Base-by-base conservation (phyloP, 2,888 invertebrate species). In the Iselma pallidipennis region DNA sequence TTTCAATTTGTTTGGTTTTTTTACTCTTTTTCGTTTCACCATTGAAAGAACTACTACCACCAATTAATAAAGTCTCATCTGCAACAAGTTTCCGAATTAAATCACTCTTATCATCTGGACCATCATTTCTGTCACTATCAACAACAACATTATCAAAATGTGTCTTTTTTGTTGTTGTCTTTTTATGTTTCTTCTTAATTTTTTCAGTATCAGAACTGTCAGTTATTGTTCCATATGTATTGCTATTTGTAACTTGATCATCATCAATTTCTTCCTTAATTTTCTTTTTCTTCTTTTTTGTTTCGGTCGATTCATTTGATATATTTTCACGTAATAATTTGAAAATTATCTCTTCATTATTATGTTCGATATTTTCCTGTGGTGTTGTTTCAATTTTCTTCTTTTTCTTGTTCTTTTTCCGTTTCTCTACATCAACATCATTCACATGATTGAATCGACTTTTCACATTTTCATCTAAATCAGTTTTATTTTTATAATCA, bases 401-500 rank as follows among this genome's bases (percentile, higher is more conserved):
- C 23, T 49, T 14, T 14, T 26, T 49, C 10, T 49, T 26, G 5
- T n/a, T 52, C 55, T 6, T 57, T 29, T 25, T 25, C 14, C 54
- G 49, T 52, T 3, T 37, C 55, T 52, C 23, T 5, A 7, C 37
- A 14, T 7, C 14, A 7, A 12, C 2, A n/a, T 16, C 61, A 0
- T 68, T n/a, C n/a, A n/a, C 68, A 14, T 68, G 58, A 42, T 69
- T 51, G n/a, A 76, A 63, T 63, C 71, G 73, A 19, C 65, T 51
- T 49, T 71, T 61, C n/a, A 74, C 66, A n/a, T 60, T 52, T 45
- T 75, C 68, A 53, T 67, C 68, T 26, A 78, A 61, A n/a, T 67
- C 64, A 21, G 78, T 68, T 65, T 72, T 74, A 0, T 69, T 55
- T 66, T 74, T 61, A 59, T 71, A 79, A 55, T 73, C 65, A 12